Evolutionary conservation across 2,888 invertebrate genomes (phyloP), one percentile per base, ranked within the genome.

Genomic region (Diogma glabrata): DNA sequence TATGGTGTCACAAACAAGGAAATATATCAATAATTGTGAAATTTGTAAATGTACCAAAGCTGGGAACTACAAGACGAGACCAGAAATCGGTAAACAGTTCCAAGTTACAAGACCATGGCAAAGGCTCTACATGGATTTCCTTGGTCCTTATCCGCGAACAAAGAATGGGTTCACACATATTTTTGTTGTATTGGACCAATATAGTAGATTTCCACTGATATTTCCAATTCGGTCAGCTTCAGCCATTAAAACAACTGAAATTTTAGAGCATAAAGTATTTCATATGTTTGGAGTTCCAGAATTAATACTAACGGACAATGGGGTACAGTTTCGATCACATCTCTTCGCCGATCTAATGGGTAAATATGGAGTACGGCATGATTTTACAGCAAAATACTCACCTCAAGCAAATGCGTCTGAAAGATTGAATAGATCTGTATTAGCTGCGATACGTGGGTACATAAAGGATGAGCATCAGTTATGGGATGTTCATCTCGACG

Each of bases 101-200:
- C 16, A 46, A 7, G 26, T 19, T 12, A 2, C 6, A 4, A 20
- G 40, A 12, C 50, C 38, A 8, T 40, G 12, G 50, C 50, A 50
- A 14, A 16, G 40, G 14, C 4, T 50, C 22, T 50, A 30, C 24
- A 40, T 50, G 14, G 24, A 50, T 16, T 50, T 50, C 12, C 26
- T 50, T 10, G 50, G 23, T 5, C 50, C 50, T 12, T 40, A 50
- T 24, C 50, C 20, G 14, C 22, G 50, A 12, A 24, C 40, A n/a
- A 50, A 50, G n/a, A 26, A 40, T 10, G 10, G 49, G 38, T 23
- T 28, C 24, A 50, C 50, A 4, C 38, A 40, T 10, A 10, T 49
- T 17, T n/a, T 49, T 1, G 22, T 49, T 14, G 33, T 33, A 4
- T n/a, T 49, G 5, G 49, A 49, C 36, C 36, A 49, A 7, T 49